These are phyloP conservation scores for Anoplius nigerrimus DNA, from an alignment of 2,888 invertebrate genomes.

Conservation along the genomic window DNA sequence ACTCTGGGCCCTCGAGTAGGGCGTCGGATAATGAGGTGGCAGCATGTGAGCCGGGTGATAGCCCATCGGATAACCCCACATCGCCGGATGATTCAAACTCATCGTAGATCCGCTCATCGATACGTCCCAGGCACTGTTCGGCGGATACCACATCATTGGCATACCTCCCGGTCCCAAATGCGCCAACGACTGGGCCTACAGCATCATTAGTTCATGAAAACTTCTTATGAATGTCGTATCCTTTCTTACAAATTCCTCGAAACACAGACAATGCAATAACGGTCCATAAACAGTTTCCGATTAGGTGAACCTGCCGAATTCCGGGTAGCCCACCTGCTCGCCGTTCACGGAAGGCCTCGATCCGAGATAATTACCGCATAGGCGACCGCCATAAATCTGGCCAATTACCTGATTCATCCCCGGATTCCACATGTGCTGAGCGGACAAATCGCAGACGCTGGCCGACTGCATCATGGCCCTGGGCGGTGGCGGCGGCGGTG, in stretches of 20 bases:
- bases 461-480: constrained; percentile 69
- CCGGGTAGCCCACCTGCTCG: too few relatives aligned
- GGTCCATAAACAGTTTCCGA: too few relatives aligned
- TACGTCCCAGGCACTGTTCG: constrained; percentile 63
- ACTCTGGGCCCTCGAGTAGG: constrained; percentile 77
- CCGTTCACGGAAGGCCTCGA: too few relatives aligned
- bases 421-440: constrained; percentile 66
- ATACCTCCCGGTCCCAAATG: constrained; percentile 77
- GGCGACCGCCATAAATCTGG: too few relatives aligned
- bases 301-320: too few relatives aligned
- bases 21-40: constrained; percentile 77
- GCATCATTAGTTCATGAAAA: constrained; percentile 17
- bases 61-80: constrained; percentile 68
- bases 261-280: too few relatives aligned
- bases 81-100: constrained; percentile 68
- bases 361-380: too few relatives aligned
- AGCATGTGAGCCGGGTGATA: constrained; percentile 66
- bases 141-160: constrained; percentile 75
- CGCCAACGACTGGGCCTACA: constrained; percentile 84
- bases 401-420: constrained; percentile 79
- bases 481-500: constrained; percentile 60
- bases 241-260: too few relatives aligned
- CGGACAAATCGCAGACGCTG: constrained; percentile 70
- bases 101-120: constrained; percentile 65
- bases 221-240: not conserved